Percentiles rank a stretch among this genome's conserved stretches.
Conservation (phyloP, 1,140 invertebrate genomes). For the Streblospio benedicti region DNA sequence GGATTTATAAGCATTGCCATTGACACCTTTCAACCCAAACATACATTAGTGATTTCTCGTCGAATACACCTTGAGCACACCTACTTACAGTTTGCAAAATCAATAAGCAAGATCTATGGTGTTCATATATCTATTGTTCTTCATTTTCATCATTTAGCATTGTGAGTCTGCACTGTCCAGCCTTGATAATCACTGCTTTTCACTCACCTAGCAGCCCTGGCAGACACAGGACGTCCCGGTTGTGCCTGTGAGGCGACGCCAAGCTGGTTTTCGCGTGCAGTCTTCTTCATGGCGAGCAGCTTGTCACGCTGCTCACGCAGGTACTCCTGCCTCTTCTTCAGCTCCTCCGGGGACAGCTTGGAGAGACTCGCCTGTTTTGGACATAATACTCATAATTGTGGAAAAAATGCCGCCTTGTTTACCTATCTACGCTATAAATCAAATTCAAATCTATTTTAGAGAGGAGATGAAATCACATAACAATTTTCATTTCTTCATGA, state of each 20-base stretch:
- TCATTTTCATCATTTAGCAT: too few relatives aligned
- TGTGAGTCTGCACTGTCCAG: too few relatives aligned
- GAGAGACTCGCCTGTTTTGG: constrained; percentile 23
- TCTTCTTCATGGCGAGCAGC: constrained; percentile 74
- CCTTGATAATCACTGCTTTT: constrained; percentile 4
- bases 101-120: too few relatives aligned
- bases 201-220: constrained; percentile 58
- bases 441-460: not conserved
- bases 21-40: too few relatives aligned
- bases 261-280: constrained; percentile 69
- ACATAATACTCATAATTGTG: not conserved
- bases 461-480: too few relatives aligned
- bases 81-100: too few relatives aligned
- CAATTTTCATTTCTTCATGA: too few relatives aligned
- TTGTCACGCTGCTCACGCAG: constrained; percentile 79
- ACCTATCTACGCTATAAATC: not conserved
- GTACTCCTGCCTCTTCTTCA: constrained; percentile 72
- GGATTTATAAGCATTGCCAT: too few relatives aligned
- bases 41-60: too few relatives aligned
- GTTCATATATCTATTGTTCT: too few relatives aligned
- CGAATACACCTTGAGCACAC: too few relatives aligned
- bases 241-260: constrained; percentile 23
- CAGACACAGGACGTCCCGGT: constrained; percentile 57
- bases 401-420: not conserved
- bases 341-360: constrained; percentile 53